Percentiles rank a stretch among this genome's conserved stretches.
These are phyloP conservation scores for Xenopus laevis DNA, from an alignment of 2,113 vertebrate genomes.

Conservation along the genomic window DNA sequence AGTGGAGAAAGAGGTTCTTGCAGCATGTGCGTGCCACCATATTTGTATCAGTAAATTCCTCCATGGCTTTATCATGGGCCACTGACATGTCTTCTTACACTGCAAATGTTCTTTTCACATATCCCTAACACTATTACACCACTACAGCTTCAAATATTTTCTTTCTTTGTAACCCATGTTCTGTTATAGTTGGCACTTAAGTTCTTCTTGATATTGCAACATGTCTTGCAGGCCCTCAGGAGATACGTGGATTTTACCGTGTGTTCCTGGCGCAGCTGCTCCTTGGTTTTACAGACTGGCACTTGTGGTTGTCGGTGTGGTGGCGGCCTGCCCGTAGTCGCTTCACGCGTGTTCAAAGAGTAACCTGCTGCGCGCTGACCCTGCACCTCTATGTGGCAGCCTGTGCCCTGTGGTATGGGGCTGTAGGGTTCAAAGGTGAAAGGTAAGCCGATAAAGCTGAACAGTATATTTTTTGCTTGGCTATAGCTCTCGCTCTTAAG, in stretches of 20 bases:
- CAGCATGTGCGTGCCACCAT: slow-evolving; percentile 63
- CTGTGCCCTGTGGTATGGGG: slow-evolving; percentile 68
- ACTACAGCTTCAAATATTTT: no score
- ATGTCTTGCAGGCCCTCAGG: slow-evolving; percentile 63
- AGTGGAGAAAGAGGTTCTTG: slow-evolving; percentile 72
- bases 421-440: slow-evolving; percentile 51
- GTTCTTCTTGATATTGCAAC: no score
- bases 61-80: no score
- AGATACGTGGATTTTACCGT: slow-evolving; percentile 60
- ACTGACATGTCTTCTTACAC: no score
- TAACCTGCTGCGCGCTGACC: slow-evolving; percentile 62
- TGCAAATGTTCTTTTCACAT: no score
- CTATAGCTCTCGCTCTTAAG: not conserved
- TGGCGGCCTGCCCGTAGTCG: slow-evolving; percentile 61
- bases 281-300: slow-evolving; percentile 67
- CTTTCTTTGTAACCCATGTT: no score
- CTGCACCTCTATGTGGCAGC: slow-evolving; percentile 68
- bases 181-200: no score
- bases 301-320: slow-evolving; percentile 75
- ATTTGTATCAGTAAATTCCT: no score
- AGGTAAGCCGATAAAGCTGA: slow-evolving; percentile 51
- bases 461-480: not conserved
- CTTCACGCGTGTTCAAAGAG: slow-evolving; percentile 71
- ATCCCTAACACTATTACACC: no score
- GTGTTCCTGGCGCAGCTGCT: slow-evolving; percentile 64